Base-by-base conservation (phyloP, 2,113 vertebrate genomes). In the Leptodactylus fuscus region DNA sequence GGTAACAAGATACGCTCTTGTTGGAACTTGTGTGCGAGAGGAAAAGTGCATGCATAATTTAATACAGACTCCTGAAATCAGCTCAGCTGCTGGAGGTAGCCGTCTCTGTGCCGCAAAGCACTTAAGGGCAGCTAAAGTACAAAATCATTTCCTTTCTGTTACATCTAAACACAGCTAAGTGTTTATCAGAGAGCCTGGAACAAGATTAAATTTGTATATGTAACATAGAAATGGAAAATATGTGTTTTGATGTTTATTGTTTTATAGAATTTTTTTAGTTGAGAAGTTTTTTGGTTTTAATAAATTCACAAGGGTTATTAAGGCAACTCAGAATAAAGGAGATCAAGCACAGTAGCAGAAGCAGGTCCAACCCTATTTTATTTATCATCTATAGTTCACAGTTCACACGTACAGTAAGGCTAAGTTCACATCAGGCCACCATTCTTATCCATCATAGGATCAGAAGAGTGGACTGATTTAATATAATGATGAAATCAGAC, bases 11-110 rank as follows among this genome's bases (percentile, higher is more conserved):
- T 85, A 77, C 65, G 82, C 58, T 78, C 74, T 67, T 85, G 82
- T 78, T 85, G 69, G 58, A 62, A 67, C 74, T 85, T 85, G 73
- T 85, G 70, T 83, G 58, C 51, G 58, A 85, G 83, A 78, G 76
- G 83, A 78, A 46, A 79, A 60, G 74, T 65, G 73, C 46, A 85
- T 85, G 75, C 83, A 85, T 85, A 85, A 85, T 85, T 85, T 78
- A 85, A 78, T 69, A 78, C 74, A 85, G 83, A 78, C 83, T 85
- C 83, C 83, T 77, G 74, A 85, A 85, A 85, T 85, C 46, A 75
- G 38, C 83, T 85, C 73, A 78, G 46, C 74, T 78, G 74, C 60
- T 85, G 83, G 74, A 85, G 83, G 74, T 78, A 53, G 58, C 83
- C 15, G 78, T 60, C 32, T 62, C 74, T 78, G 46, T 16, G 78